Evolutionary conservation across 2,113 vertebrate species (phyloP).

Genomic region (Pseudopodoces humilis): DNA sequence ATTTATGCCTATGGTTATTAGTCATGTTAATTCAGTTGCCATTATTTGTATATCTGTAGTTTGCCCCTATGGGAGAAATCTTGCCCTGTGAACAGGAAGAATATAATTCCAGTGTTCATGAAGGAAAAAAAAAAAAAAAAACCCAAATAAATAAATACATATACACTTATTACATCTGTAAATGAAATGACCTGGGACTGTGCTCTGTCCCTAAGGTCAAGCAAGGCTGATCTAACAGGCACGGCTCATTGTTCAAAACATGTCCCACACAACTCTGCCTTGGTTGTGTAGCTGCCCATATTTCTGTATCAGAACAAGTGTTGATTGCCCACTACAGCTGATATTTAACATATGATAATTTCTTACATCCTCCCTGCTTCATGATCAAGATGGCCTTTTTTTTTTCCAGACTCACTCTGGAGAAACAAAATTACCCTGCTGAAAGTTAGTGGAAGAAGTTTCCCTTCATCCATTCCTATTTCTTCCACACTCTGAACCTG

Average conservation of each 20-base stretch:
- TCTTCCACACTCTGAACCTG: background rate
- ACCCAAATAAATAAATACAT: background rate
- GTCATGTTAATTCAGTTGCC: background rate
- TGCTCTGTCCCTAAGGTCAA: background rate
- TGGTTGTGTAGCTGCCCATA: rapidly evolving
- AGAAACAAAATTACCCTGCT: background rate
- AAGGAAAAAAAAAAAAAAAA: no score
- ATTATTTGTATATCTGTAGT: background rate
- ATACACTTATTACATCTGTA: background rate
- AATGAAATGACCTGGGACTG: background rate
- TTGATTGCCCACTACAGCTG: background rate
- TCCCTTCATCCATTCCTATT: background rate
- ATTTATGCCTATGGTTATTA: background rate
- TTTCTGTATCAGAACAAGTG: background rate
- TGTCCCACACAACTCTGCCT: rapidly evolving
- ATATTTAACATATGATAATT: background rate
- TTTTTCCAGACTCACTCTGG: background rate
- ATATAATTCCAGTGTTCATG: background rate
- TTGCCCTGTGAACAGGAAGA: background rate
- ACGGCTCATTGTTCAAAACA: background rate
- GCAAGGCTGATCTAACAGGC: background rate
- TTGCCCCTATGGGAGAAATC: background rate
- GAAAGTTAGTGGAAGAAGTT: background rate
- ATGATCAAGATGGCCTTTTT: background rate
- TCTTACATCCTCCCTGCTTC: background rate